Percentiles rank a stretch among this genome's conserved stretches.
phyloP scores from a whole-genome alignment of 2,888 invertebrate species.

The Stramonita haemastoma region DNA sequence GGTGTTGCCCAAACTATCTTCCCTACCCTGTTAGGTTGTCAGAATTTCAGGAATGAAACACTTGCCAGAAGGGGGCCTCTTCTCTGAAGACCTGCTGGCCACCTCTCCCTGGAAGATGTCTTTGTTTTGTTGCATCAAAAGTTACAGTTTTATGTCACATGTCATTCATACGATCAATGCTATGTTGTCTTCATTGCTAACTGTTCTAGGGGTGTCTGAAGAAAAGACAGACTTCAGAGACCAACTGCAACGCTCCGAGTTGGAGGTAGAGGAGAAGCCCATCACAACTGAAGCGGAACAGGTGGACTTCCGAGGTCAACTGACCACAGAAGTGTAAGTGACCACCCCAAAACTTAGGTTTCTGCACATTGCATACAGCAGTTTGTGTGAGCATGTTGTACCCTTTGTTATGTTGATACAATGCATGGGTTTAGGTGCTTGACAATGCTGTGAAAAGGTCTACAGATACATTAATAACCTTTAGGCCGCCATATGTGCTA shows the following conservation, averaged over 20 bases:
- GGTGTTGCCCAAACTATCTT: no score
- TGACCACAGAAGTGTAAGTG: constrained; percentile 71
- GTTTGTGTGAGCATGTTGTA: not conserved
- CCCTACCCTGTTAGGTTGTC: no score
- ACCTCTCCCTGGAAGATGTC: no score
- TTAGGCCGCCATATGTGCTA: no score
- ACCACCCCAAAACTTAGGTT: not conserved
- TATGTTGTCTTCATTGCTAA: not conserved
- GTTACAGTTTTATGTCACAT: not conserved
- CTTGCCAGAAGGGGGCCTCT: no score
- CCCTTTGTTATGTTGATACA: no score
- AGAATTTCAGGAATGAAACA: no score
- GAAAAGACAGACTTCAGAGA: constrained; percentile 54
- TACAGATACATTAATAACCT: no score
- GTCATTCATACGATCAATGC: no score
- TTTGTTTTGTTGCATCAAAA: not conserved
- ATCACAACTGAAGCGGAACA: constrained; percentile 59
- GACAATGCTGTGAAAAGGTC: no score
- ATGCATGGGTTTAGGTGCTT: no score
- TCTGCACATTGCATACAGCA: not conserved
- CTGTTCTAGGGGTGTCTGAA: constrained; percentile 45
- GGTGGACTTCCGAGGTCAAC: constrained; percentile 64
- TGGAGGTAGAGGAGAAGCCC: constrained; percentile 45
- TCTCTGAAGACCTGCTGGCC: no score
- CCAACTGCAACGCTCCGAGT: constrained; percentile 44